Evolutionary conservation across 2,113 vertebrate species (phyloP).

Genomic region (Nicator chloris): DNA sequence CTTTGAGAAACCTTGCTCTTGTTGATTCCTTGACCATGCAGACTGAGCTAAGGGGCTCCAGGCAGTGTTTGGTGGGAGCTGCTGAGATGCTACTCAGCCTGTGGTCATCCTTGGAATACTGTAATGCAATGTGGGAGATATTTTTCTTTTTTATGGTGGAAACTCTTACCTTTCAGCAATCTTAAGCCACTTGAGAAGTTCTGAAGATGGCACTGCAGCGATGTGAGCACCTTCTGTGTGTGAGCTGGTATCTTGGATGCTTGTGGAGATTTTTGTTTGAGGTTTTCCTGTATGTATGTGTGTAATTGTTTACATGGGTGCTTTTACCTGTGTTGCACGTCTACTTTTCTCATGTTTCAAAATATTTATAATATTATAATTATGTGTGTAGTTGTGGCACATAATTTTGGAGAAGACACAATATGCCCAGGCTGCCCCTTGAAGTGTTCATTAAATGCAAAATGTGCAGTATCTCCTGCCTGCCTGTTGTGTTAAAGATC

Average conservation of each 20-base stretch:
- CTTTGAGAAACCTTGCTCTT: background rate
- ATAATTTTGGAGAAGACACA: background rate
- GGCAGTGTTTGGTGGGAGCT: background rate
- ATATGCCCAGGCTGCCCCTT: background rate
- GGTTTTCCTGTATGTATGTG: background rate
- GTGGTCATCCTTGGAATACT: background rate
- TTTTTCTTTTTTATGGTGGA: background rate
- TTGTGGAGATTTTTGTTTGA: background rate
- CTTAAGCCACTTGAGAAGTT: background rate
- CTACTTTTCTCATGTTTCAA: background rate
- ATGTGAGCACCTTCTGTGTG: background rate
- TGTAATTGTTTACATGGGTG: background rate
- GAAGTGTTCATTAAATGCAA: background rate
- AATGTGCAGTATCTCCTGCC: background rate
- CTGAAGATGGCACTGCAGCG: background rate
- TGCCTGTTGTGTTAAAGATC: background rate
- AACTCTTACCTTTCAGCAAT: background rate
- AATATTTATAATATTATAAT: background rate
- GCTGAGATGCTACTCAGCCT: background rate
- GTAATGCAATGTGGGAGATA: background rate
- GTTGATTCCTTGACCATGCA: rapidly evolving
- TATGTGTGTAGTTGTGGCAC: background rate
- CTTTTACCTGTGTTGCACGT: background rate
- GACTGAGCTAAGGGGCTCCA: background rate
- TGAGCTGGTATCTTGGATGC: background rate